These are phyloP conservation scores for Grantiella picta DNA, from an alignment of 2,113 vertebrate species.

Conservation along the genomic window DNA sequence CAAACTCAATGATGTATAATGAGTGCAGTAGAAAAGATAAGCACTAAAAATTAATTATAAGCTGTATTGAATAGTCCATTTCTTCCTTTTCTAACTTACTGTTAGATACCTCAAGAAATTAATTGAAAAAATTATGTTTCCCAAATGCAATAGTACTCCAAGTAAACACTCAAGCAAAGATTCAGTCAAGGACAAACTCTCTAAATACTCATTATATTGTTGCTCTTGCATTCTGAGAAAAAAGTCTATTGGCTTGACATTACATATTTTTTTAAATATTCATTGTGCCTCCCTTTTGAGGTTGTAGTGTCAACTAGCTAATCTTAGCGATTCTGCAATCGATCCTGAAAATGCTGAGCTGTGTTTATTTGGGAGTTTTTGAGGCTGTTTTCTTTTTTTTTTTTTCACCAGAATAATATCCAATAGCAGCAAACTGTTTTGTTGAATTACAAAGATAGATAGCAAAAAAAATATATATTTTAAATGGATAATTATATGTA, in stretches of 20 bases:
- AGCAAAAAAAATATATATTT: not conserved
- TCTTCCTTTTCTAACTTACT: not conserved
- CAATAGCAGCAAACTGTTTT: not conserved
- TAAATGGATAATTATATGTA: not conserved
- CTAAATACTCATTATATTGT: not conserved
- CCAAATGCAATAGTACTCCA: not conserved
- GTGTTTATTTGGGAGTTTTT: accelerated
- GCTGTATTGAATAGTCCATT: not conserved
- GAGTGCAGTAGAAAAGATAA: not conserved
- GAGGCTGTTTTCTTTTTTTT: not conserved
- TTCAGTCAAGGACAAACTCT: not conserved
- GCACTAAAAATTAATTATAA: not conserved
- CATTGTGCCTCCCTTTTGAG: not conserved
- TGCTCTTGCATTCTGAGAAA: not conserved
- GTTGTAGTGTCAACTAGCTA: not conserved
- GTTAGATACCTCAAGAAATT: not conserved
- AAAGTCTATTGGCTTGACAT: not conserved
- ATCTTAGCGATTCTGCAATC: not conserved
- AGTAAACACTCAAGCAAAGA: not conserved
- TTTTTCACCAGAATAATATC: not conserved
- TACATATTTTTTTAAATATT: not conserved
- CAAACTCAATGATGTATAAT: not conserved
- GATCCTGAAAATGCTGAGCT: not conserved
- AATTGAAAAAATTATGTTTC: not conserved
- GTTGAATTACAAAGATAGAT: not conserved